A percentile compares a stretch with the other conserved stretches of the same genome.
Conservation (phyloP, 1,140 invertebrate species). For the Bombus polaris region DNA sequence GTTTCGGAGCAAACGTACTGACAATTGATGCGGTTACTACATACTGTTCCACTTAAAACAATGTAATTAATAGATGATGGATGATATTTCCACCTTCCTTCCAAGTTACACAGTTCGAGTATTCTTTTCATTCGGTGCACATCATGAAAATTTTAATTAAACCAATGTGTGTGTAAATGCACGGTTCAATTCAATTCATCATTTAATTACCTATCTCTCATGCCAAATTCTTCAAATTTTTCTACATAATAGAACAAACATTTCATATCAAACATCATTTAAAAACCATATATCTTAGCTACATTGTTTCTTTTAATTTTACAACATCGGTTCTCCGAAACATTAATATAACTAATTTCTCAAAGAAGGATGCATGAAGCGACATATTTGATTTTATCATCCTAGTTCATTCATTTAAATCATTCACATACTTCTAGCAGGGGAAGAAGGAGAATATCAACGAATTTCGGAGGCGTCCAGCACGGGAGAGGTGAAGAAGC, state of each 20-base stretch:
- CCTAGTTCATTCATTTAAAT: conserved; percentile 8
- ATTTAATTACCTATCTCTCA: neutral
- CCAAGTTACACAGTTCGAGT: neutral
- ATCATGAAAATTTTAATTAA: neutral
- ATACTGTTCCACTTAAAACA: neutral
- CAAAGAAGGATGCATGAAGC: neutral
- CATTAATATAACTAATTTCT: neutral
- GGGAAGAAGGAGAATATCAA: conserved; percentile 85
- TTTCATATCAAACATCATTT: neutral
- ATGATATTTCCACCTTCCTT: neutral
- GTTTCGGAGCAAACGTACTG: no score
- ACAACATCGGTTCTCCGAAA: neutral
- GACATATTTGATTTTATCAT: neutral
- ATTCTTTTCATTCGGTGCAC: neutral
- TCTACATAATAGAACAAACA: neutral
- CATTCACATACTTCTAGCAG: conserved; percentile 51
- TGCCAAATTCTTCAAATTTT: neutral
- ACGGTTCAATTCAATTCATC: neutral
- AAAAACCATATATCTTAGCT: neutral
- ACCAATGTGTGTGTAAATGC: neutral
- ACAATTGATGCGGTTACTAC: neutral
- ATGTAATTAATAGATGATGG: neutral
- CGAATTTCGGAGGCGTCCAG: conserved; percentile 85
- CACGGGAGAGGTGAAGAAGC: conserved; percentile 79
- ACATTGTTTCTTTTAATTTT: neutral